These are phyloP conservation scores for Caenorhabditis parvicauda DNA, from an alignment of 2,888 invertebrate genomes.

Conservation along the genomic window DNA sequence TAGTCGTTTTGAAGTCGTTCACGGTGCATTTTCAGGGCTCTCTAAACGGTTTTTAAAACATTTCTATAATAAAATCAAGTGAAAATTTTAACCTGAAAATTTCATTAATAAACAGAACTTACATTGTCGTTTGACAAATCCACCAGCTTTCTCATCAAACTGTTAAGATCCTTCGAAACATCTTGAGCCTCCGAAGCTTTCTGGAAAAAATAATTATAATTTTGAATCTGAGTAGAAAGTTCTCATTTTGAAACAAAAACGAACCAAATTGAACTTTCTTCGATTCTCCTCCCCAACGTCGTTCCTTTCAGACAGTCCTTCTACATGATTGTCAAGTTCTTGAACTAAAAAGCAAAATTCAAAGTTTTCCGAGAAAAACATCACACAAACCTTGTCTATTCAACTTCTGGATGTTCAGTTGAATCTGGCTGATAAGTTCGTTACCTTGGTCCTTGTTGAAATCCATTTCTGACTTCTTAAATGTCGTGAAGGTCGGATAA, in stretches of 20 bases:
- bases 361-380: not conserved
- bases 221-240: too few species aligned
- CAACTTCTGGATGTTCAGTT: conserved; percentile 39
- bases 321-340: conserved; percentile 31
- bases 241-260: not conserved
- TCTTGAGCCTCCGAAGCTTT: conserved; percentile 44
- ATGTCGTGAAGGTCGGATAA: too few species aligned
- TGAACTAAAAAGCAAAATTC: not conserved
- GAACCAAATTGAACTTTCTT: conserved; percentile 38
- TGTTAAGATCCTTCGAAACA: conserved; percentile 52
- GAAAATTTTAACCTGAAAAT: too few species aligned
- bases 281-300: conserved; percentile 32
- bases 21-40: conserved; percentile 43
- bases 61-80: not conserved
- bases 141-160: conserved; percentile 49
- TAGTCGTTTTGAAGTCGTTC: conserved; percentile 58
- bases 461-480: too few species aligned
- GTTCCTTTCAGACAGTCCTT: conserved; percentile 30
- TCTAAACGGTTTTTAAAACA: conserved; percentile 23
- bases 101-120: conserved; percentile 6
- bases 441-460: conserved; percentile 40
- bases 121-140: conserved; percentile 44
- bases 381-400: conserved; percentile 34
- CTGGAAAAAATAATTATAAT: conserved; percentile 24
- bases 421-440: conserved; percentile 29